phyloP scores from a whole-genome alignment of 64 coral and sea anemone genomes.

The Actinia tenebrosa region DNA sequence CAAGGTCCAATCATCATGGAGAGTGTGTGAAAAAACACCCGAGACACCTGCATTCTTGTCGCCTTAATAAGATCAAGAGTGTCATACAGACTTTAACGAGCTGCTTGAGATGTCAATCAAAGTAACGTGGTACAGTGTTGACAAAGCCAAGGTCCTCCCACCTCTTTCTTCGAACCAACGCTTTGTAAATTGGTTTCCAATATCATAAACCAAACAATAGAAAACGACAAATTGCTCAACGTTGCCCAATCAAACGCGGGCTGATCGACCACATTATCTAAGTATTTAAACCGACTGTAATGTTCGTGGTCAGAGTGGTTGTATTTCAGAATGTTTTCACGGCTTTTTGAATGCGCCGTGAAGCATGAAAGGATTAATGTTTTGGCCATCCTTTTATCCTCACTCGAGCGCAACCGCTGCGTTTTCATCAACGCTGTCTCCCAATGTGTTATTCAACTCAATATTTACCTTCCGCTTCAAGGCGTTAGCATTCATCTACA shows the following conservation, averaged over 20 bases:
- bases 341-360: constrained; percentile 51
- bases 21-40: constrained; percentile 97
- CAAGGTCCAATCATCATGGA: constrained; percentile 93
- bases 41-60: constrained; percentile 94
- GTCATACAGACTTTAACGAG: constrained; percentile 99
- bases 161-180: constrained; percentile 90
- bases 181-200: constrained; percentile 99
- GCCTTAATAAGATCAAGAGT: constrained; percentile 99
- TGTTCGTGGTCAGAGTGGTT: constrained; percentile 52
- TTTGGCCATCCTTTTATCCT: constrained; percentile 22
- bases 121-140: constrained; percentile 99
- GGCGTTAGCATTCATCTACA: constrained; percentile 56
- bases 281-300: constrained; percentile 16
- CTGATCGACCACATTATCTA: constrained; percentile 55
- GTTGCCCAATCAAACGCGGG: constrained; percentile 63
- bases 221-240: constrained; percentile 55
- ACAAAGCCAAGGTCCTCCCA: constrained; percentile 92
- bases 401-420: constrained; percentile 23
- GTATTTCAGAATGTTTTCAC: constrained; percentile 56
- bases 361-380: constrained; percentile 41
- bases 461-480: constrained; percentile 63
- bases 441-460: constrained; percentile 56
- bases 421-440: constrained; percentile 31
- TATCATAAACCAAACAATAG: constrained; percentile 95
- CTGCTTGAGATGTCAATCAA: constrained; percentile 97